These are phyloP conservation scores for Pyrgus malvae DNA, from an alignment of 2,888 invertebrate species.

Conservation along the genomic window DNA sequence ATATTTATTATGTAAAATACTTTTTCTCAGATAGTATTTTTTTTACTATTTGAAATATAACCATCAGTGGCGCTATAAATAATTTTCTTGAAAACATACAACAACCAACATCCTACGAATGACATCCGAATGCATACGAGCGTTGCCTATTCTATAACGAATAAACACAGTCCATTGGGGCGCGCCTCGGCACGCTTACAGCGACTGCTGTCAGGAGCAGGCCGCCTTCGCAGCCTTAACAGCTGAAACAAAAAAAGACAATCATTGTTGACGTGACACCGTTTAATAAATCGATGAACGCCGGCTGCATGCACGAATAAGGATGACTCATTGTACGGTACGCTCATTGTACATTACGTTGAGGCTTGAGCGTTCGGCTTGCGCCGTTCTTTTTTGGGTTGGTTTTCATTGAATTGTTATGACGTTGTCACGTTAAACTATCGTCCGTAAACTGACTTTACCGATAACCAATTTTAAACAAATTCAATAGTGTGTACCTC, in stretches of 20 bases:
- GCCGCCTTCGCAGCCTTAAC: conserved; percentile 80
- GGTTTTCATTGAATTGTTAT: too few species aligned
- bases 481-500: not conserved
- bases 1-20: too few species aligned
- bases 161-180: conserved; percentile 46
- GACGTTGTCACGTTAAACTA: too few species aligned
- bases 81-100: not conserved
- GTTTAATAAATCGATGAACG: too few species aligned
- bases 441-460: too few species aligned
- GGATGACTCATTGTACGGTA: too few species aligned
- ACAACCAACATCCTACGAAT: not conserved
- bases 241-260: conserved; percentile 51
- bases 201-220: conserved; percentile 62
- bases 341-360: too few species aligned
- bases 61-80: not conserved
- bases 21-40: not conserved
- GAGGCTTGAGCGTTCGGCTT: too few species aligned
- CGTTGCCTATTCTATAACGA: conserved; percentile 68
- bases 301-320: too few species aligned
- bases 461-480: too few species aligned
- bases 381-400: too few species aligned
- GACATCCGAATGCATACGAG: not conserved
- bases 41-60: not conserved
- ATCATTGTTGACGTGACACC: too few species aligned
- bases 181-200: not conserved